Base-by-base conservation (phyloP, 2,113 vertebrate genomes). In the Percina caprodes region DNA sequence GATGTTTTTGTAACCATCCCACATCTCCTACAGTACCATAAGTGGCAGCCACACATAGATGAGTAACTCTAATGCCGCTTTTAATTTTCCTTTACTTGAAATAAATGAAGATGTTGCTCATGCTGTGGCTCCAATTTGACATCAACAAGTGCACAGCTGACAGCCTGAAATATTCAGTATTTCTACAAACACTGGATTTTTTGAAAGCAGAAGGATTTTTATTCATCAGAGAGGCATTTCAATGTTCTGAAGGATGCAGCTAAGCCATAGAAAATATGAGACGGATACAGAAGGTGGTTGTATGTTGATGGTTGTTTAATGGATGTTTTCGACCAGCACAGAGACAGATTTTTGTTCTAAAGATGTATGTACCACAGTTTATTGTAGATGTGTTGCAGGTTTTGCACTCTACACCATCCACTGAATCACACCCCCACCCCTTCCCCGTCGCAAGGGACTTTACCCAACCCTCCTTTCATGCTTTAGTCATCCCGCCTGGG, bases 401-500 rank as follows among this genome's bases (percentile, higher is more conserved):
- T 83, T 86, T 86, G 70, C 61, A 79, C 62, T 81, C 70, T 19
- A 45, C 66, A 62, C 74, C 79, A 73, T 90, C 70, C 82, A 62
- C 68, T 61, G 77, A 69, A 46, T 62, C 35, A 82, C 66, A 67
- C 14, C 62, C 45, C 49, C 69, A 26, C 51, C 30, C 19, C 23
- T 42, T 33, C 33, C 73, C 35, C 58, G 12, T 82, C 77, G 5
- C 61, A 49, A 59, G 69, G 79, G 89, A 88, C 76, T 87, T 68
- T 49, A 80, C 79, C 82, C 77, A 86, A 66, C 86, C 67, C 71
- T 82, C 61, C 85, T 88, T 87, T 91, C 86, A 87, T 88, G 84
- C 87, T 88, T 84, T 86, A 90, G 84, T 90, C 88, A 85, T 87
- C 85, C 69, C 24, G 63, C 75, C 72, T 81, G 60, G 82, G 85